Conservation (phyloP, 2,113 vertebrate species). For the Perognathus longimembris region DNA sequence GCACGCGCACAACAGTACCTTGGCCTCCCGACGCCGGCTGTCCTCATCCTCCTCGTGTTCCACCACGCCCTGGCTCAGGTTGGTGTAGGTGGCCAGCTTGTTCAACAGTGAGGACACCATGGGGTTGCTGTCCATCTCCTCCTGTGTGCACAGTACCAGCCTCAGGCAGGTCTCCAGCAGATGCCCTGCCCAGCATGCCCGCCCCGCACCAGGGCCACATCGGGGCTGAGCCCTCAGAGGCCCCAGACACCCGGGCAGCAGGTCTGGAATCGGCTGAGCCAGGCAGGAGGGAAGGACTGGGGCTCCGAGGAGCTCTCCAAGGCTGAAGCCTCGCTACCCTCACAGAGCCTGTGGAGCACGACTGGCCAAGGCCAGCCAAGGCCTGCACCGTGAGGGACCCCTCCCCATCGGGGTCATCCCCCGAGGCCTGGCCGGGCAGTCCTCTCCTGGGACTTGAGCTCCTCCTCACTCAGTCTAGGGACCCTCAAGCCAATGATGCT, state of each 20-base stretch:
- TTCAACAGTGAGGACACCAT: conserved; percentile 98
- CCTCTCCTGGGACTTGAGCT: too few relatives aligned
- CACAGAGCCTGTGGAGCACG: background rate
- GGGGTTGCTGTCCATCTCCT: conserved; percentile 99
- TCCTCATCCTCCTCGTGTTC: conserved; percentile 97
- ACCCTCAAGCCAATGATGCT: fast-evolving
- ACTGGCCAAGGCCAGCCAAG: too few relatives aligned
- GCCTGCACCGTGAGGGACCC: background rate
- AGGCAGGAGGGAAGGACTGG: background rate
- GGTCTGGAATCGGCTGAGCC: background rate
- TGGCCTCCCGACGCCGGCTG: conserved; percentile 88
- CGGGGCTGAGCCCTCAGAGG: background rate
- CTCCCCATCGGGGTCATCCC: too few relatives aligned
- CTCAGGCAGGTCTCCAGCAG: background rate
- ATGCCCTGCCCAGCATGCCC: background rate
- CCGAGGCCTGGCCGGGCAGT: too few relatives aligned
- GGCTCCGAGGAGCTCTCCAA: background rate
- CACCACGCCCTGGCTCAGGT: conserved; percentile 95
- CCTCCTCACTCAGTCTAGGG: too few relatives aligned
- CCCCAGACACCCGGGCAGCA: fast-evolving
- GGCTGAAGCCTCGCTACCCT: background rate
- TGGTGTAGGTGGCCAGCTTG: conserved; percentile 97
- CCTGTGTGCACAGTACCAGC: conserved; percentile 85
- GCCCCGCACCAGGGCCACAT: too few relatives aligned
- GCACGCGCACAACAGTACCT: conserved; percentile 83